These are phyloP conservation scores for Amphiprion clarkii DNA, from an alignment of 2,797 vertebrate species.

Conservation along the genomic window DNA sequence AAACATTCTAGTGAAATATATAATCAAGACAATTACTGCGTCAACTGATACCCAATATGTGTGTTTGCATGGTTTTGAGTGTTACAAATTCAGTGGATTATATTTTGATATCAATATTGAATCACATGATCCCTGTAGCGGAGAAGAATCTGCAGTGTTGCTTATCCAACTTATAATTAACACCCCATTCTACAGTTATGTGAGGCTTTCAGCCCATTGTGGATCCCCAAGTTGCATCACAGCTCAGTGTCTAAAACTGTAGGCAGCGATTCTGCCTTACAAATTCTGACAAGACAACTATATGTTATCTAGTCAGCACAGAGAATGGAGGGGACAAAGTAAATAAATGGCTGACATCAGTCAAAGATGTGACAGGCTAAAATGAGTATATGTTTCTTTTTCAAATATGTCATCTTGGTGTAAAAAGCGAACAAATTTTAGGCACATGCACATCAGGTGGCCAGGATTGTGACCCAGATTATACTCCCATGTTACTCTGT, in stretches of 20 bases:
- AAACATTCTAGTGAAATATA: constrained; percentile 13
- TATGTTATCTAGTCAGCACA: not conserved
- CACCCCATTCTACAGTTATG: not conserved
- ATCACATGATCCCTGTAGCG: not conserved
- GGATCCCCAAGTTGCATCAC: not conserved
- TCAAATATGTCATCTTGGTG: not conserved
- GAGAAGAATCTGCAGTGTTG: not conserved
- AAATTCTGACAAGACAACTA: not conserved
- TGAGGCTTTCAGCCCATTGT: not conserved
- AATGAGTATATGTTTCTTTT: not conserved
- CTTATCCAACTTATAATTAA: constrained; percentile 1
- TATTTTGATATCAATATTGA: not conserved
- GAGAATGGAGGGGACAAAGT: not conserved
- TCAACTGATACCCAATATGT: not conserved
- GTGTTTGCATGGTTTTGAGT: not conserved
- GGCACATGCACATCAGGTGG: not conserved
- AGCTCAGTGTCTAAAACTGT: not conserved
- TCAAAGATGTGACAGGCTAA: not conserved
- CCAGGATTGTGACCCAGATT: not conserved
- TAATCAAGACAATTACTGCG: not conserved
- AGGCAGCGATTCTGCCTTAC: not conserved
- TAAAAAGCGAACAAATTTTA: not conserved
- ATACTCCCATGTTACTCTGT: not conserved
- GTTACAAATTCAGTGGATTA: not conserved
- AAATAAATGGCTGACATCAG: not conserved